Conservation (phyloP, 2,888 invertebrate species). For the Nephrotoma flavescens region DNA sequence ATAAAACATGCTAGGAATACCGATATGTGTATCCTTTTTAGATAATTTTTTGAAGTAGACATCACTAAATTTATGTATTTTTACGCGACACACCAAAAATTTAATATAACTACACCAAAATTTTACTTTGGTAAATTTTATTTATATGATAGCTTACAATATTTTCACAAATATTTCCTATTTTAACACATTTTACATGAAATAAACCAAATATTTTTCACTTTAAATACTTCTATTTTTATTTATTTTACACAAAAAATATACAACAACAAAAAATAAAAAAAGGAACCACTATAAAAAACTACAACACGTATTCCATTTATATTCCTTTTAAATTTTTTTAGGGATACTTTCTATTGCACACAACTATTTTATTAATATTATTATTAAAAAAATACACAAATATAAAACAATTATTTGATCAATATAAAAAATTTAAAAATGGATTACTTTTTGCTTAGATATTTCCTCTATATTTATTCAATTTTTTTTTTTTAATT, state of each 20-base stretch:
- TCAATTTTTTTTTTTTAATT: neutral
- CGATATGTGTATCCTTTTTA: constrained; percentile 7
- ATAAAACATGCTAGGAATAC: constrained; percentile 5
- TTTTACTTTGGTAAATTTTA: neutral
- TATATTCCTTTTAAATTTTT: neutral
- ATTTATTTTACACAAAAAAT: neutral
- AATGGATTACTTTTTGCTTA: neutral
- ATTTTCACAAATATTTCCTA: neutral
- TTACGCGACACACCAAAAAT: neutral
- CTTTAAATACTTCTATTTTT: neutral
- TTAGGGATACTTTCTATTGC: neutral
- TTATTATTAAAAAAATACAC: neutral
- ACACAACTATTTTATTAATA: neutral
- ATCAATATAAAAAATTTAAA: neutral
- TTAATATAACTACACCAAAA: neutral
- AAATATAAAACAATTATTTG: neutral
- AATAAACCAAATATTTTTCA: neutral
- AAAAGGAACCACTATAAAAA: neutral
- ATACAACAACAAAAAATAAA: neutral
- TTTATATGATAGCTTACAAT: neutral
- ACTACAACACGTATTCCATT: neutral
- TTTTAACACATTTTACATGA: neutral
- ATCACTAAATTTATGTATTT: constrained; percentile 2
- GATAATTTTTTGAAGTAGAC: neutral
- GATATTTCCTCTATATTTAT: neutral